Percentiles rank a stretch among this genome's conserved stretches.
Conservation (phyloP, 2,113 vertebrate genomes). For the Bostrychus sinensis region DNA sequence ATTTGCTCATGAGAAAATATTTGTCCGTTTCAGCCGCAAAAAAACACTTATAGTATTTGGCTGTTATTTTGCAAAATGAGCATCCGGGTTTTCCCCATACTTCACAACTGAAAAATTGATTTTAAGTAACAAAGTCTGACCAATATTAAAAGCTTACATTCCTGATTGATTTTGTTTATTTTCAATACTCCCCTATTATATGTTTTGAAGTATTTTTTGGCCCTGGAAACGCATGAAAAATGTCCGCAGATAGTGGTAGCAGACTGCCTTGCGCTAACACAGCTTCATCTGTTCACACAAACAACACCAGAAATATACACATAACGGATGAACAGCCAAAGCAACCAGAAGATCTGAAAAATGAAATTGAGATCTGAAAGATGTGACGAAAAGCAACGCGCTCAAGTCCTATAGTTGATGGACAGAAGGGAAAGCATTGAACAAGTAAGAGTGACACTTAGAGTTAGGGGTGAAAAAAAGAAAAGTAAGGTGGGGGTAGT, state of each 20-base stretch:
- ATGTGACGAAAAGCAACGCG: slow-evolving; percentile 41
- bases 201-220: slow-evolving; percentile 18
- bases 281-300: slow-evolving; percentile 53
- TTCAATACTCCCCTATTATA: slow-evolving; percentile 5
- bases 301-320: slow-evolving; percentile 43
- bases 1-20: slow-evolving; percentile 12
- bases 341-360: slow-evolving; percentile 15
- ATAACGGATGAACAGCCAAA: slow-evolving; percentile 43
- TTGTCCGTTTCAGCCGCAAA: slow-evolving; percentile 2
- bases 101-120: slow-evolving; percentile 1
- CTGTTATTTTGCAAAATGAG: slow-evolving; percentile 2
- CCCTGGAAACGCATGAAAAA: slow-evolving; percentile 20
- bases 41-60: neutral
- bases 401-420: slow-evolving; percentile 70
- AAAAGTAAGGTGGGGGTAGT: slow-evolving; percentile 9
- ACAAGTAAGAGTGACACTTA: slow-evolving; percentile 50
- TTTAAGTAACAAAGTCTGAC: slow-evolving; percentile 1
- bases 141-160: neutral
- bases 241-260: slow-evolving; percentile 55
- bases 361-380: slow-evolving; percentile 2
- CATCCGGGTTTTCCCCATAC: neutral
- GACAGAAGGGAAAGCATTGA: slow-evolving; percentile 10
- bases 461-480: slow-evolving; percentile 2
- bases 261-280: slow-evolving; percentile 46
- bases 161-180: slow-evolving; percentile 1